These are phyloP conservation scores for Coluber constrictor DNA, from an alignment of 2,797 vertebrate genomes.

Conservation along the genomic window DNA sequence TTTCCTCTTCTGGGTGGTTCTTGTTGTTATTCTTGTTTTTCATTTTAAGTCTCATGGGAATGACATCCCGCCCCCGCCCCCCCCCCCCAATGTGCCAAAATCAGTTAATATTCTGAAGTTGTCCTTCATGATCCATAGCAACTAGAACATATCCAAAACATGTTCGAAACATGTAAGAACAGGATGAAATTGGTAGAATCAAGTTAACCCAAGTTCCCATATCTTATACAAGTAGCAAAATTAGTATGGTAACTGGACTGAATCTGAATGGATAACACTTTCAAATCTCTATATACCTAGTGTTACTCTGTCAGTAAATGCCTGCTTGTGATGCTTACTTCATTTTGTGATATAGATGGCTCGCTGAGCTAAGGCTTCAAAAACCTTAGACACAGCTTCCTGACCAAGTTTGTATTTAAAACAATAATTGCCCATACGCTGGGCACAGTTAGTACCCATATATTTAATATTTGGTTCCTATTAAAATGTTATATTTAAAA, in stretches of 20 bases:
- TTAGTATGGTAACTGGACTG: conserved; percentile 27
- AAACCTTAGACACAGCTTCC: not conserved
- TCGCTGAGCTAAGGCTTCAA: not conserved
- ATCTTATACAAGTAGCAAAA: conserved; percentile 33
- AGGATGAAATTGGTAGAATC: not conserved
- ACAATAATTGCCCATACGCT: not conserved
- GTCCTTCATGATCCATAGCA: not conserved
- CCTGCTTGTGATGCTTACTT: not conserved
- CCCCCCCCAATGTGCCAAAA: not conserved
- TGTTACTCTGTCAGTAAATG: conserved; percentile 24
- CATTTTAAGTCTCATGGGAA: not conserved
- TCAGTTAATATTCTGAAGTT: not conserved
- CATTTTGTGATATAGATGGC: fast-evolving
- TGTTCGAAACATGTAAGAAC: not conserved
- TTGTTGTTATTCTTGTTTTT: not conserved
- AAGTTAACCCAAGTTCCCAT: conserved; percentile 29
- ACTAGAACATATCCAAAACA: not conserved
- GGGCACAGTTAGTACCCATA: not conserved
- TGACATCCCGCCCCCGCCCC: not conserved
- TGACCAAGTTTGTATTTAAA: not conserved
- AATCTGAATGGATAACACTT: conserved; percentile 14
- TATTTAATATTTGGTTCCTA: not conserved
- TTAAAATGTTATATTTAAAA: not conserved
- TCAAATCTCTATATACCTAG: conserved; percentile 18
- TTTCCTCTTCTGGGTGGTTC: not conserved